These are phyloP conservation scores for Caracal caracal DNA, from an alignment of 2,113 vertebrate genomes.

Conservation along the genomic window DNA sequence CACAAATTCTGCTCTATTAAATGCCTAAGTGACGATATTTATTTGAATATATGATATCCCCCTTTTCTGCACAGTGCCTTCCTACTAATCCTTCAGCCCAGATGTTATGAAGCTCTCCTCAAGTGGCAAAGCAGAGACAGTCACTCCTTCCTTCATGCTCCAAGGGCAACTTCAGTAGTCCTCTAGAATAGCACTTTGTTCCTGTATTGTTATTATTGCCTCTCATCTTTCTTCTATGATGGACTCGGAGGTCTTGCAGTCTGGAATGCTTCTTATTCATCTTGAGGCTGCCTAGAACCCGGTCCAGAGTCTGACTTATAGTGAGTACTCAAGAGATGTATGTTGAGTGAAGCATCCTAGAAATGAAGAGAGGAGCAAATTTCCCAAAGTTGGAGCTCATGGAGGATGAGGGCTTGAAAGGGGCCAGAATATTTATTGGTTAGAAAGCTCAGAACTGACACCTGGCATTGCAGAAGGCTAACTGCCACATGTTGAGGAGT, in stretches of 20 bases:
- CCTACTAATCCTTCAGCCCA: not conserved
- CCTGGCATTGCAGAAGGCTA: not conserved
- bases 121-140: not conserved
- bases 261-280: not conserved
- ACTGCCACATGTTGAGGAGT: not conserved
- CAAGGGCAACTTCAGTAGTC: not conserved
- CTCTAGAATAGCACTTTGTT: not conserved
- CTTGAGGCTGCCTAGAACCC: not conserved
- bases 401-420: not conserved
- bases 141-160: not conserved
- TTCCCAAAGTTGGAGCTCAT: not conserved
- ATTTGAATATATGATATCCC: not conserved
- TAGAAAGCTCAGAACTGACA: not conserved
- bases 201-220: not conserved
- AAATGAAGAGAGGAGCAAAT: slow-evolving; percentile 2
- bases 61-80: not conserved
- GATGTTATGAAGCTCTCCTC: not conserved
- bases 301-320: not conserved
- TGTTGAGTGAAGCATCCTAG: not conserved
- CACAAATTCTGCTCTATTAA: not conserved
- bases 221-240: not conserved
- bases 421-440: not conserved
- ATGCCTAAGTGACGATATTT: not conserved
- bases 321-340: not conserved
- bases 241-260: not conserved